A percentile compares a stretch with the other conserved stretches of the same genome.
phyloP scores from a whole-genome alignment of 1,140 invertebrate species.

The Hirudo medicinalis region DNA sequence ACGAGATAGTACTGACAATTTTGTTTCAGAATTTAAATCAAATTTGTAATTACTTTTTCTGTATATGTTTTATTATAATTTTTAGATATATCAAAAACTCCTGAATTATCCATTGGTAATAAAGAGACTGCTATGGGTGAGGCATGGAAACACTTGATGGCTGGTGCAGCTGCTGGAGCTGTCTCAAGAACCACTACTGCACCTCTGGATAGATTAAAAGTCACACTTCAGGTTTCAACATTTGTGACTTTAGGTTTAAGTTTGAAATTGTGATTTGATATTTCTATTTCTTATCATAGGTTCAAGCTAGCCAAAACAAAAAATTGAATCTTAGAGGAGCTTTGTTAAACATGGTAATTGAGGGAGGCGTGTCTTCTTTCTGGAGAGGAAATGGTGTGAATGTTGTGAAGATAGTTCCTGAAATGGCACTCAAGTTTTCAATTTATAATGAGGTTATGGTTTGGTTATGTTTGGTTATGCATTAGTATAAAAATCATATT shows the following conservation, averaged over 20 bases:
- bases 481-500: background rate
- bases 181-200: slow-evolving; percentile 91
- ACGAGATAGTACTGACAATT: no score
- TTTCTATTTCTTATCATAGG: background rate
- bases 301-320: background rate
- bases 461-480: slow-evolving; percentile 51
- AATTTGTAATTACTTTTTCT: no score
- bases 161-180: slow-evolving; percentile 87
- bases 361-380: slow-evolving; percentile 75
- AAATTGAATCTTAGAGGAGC: background rate
- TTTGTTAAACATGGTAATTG: slow-evolving; percentile 56
- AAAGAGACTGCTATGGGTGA: slow-evolving; percentile 50
- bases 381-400: slow-evolving; percentile 99
- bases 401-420: slow-evolving; percentile 94
- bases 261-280: background rate
- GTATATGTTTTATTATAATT: no score
- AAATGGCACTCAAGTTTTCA: slow-evolving; percentile 93
- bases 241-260: background rate
- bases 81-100: no score
- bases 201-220: slow-evolving; percentile 90
- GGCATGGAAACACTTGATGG: slow-evolving; percentile 88
- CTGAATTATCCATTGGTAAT: no score
- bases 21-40: no score
- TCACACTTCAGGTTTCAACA: slow-evolving; percentile 74
- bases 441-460: slow-evolving; percentile 86